Percentiles rank a stretch among this genome's conserved stretches.
Evolutionary conservation across 2,113 vertebrate genomes (phyloP).

Genomic region (Peromyscus maniculatus): DNA sequence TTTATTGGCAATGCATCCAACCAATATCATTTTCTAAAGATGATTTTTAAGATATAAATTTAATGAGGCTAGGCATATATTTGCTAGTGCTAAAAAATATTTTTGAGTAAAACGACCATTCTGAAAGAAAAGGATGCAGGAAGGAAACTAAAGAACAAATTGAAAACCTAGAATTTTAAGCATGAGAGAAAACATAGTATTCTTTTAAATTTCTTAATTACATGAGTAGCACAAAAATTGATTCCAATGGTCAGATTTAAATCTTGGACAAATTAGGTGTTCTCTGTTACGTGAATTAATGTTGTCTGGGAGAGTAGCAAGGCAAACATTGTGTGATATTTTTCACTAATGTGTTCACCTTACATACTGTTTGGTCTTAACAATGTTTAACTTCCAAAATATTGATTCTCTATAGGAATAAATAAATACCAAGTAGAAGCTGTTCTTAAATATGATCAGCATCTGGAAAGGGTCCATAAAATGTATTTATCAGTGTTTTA

Average conservation of each 20-base stretch:
- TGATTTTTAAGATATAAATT: constrained; percentile 56
- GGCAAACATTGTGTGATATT: neutral
- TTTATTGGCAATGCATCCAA: constrained; percentile 56
- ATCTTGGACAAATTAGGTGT: neutral
- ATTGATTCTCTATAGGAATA: neutral
- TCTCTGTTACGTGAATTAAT: neutral
- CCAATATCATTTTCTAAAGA: constrained; percentile 7
- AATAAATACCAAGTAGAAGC: constrained; percentile 18
- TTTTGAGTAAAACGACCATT: constrained; percentile 10
- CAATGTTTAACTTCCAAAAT: constrained; percentile 5
- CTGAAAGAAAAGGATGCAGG: constrained; percentile 1
- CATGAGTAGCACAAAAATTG: constrained; percentile 31
- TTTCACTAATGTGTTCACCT: neutral
- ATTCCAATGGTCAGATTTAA: neutral
- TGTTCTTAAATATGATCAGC: neutral
- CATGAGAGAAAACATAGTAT: neutral
- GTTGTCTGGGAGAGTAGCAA: neutral
- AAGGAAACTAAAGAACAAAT: neutral
- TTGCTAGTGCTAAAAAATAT: neutral
- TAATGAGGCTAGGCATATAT: constrained; percentile 23
- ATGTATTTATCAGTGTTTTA: neutral
- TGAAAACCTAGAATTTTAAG: constrained; percentile 18
- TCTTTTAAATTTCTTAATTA: constrained; percentile 47
- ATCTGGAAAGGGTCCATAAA: neutral
- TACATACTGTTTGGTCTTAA: constrained; percentile 30